Evolutionary conservation across 1,140 invertebrate genomes (phyloP).

Genomic region (Parasteatoda tepidariorum): DNA sequence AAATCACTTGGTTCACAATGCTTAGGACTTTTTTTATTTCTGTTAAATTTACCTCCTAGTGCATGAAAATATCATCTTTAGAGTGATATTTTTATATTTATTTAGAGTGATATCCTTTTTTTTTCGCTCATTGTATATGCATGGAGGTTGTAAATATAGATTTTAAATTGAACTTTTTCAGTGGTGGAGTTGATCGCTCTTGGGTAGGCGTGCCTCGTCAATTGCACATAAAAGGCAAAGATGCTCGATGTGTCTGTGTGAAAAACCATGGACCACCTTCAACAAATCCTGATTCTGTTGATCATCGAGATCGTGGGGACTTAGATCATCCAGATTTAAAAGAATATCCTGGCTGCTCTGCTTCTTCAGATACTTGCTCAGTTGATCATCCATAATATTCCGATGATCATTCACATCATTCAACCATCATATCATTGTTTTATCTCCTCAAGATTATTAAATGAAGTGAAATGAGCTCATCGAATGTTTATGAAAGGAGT

Average conservation of each 20-base stretch:
- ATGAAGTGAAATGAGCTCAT: too few species aligned
- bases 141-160: background rate
- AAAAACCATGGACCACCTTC: slow-evolving; percentile 70
- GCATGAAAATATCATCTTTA: too few species aligned
- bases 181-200: slow-evolving; percentile 84
- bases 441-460: too few species aligned
- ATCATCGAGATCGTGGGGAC: slow-evolving; percentile 67
- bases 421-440: too few species aligned
- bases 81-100: too few species aligned
- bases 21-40: too few species aligned
- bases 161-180: slow-evolving; percentile 66
- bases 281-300: slow-evolving; percentile 11
- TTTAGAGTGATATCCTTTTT: background rate
- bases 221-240: slow-evolving; percentile 74
- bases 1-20: too few species aligned
- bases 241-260: slow-evolving; percentile 83
- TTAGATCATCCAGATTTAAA: slow-evolving; percentile 72
- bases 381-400: slow-evolving; percentile 30
- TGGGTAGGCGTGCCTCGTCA: slow-evolving; percentile 89
- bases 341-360: slow-evolving; percentile 74
- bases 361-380: slow-evolving; percentile 41
- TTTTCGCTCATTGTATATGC: background rate
- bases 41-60: too few species aligned
- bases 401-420: too few species aligned
- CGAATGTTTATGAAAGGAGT: too few species aligned